Evolutionary conservation across 2,113 vertebrate genomes (phyloP).

Genomic region (Puffinus mauretanicus): DNA sequence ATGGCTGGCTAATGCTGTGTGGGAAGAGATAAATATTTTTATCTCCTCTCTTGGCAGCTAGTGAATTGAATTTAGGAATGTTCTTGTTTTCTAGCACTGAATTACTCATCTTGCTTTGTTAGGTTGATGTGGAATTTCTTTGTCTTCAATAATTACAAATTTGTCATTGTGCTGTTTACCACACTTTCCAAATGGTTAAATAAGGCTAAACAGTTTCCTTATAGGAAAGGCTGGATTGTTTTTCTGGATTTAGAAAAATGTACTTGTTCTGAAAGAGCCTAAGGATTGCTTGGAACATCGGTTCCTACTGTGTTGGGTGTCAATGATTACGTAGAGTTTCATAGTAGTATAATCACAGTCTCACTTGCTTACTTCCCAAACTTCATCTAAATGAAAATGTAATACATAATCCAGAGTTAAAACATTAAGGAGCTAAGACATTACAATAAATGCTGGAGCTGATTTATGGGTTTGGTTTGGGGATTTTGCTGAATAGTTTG

Average conservation of each 20-base stretch:
- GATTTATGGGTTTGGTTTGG: not conserved
- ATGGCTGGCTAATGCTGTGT: not conserved
- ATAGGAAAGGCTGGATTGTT: not conserved
- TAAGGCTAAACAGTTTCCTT: not conserved
- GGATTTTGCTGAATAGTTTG: not conserved
- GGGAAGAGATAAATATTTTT: not conserved
- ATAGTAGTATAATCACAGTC: not conserved
- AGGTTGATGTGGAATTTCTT: not conserved
- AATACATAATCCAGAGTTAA: not conserved
- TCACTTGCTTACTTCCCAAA: not conserved
- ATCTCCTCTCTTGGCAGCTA: not conserved
- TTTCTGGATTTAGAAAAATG: not conserved
- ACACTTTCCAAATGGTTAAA: not conserved
- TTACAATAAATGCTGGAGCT: not conserved
- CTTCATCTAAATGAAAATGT: not conserved
- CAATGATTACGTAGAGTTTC: not conserved
- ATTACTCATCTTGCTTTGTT: constrained; percentile 41
- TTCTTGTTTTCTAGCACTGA: not conserved
- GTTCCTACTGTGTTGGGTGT: not conserved
- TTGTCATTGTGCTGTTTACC: not conserved
- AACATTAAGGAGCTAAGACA: not conserved
- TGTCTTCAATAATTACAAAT: not conserved
- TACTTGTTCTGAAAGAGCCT: not conserved
- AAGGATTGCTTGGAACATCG: not conserved
- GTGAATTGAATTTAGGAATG: constrained; percentile 23